Evolutionary conservation across 1,140 invertebrate species (phyloP).

Genomic region (Zaprionus lachaisei): DNA sequence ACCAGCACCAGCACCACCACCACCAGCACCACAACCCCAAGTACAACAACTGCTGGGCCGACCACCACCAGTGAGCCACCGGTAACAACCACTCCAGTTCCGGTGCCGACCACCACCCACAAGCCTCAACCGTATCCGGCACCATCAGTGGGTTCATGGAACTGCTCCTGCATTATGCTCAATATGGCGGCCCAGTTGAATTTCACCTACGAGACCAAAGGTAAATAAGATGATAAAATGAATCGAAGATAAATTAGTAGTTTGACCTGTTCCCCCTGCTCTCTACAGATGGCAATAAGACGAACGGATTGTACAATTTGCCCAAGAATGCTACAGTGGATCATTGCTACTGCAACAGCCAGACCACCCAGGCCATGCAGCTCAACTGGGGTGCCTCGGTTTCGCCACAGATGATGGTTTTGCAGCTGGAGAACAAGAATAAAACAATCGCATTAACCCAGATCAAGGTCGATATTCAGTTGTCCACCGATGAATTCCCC

Average conservation of each 20-base stretch:
- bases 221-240: conserved; percentile 46
- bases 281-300: conserved; percentile 59
- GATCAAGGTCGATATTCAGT: conserved; percentile 51
- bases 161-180: conserved; percentile 86
- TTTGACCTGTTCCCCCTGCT: conserved; percentile 7
- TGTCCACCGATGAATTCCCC: conserved; percentile 60
- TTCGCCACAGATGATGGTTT: conserved; percentile 50
- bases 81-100: conserved; percentile 60
- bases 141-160: conserved; percentile 86
- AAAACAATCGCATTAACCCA: conserved; percentile 45
- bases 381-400: conserved; percentile 65
- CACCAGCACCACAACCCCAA: conserved; percentile 41
- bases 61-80: conserved; percentile 37
- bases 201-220: conserved; percentile 85
- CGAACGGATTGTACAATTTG: conserved; percentile 64
- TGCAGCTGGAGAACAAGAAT: conserved; percentile 67
- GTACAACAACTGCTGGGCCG: conserved; percentile 26
- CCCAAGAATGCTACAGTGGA: conserved; percentile 62
- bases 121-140: conserved; percentile 83
- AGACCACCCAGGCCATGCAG: conserved; percentile 60
- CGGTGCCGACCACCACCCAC: conserved; percentile 57
- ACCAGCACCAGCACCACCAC: conserved; percentile 17
- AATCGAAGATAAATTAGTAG: neutral
- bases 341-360: conserved; percentile 51
- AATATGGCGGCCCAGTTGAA: conserved; percentile 88